Evolutionary conservation across 2,113 vertebrate species (phyloP).

Genomic region (Semnopithecus entellus): DNA sequence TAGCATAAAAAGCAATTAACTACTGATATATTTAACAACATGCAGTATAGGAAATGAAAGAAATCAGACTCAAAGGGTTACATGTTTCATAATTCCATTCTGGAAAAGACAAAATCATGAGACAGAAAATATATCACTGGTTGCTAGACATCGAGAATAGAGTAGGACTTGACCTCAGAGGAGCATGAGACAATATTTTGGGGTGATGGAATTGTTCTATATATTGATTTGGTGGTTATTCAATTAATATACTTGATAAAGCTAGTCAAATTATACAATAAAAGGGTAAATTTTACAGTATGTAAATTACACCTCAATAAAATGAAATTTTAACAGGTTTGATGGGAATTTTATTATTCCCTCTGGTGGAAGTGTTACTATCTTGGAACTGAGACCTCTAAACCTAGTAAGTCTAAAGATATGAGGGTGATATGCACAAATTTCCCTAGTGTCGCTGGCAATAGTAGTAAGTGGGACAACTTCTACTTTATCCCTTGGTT

Average conservation of each 20-base stretch:
- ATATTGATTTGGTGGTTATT: neutral
- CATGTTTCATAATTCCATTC: neutral
- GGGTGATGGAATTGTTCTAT: neutral
- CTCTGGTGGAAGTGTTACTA: neutral
- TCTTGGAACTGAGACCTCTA: neutral
- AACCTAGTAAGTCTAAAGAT: neutral
- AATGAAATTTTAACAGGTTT: neutral
- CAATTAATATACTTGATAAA: neutral
- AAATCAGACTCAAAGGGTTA: neutral
- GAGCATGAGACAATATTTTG: neutral
- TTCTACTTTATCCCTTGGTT: neutral
- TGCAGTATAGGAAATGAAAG: neutral
- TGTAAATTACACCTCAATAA: neutral
- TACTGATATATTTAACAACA: neutral
- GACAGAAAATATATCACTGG: neutral
- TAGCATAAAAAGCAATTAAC: neutral
- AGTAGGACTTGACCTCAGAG: neutral
- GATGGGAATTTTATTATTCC: neutral
- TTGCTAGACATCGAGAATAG: neutral
- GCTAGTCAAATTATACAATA: neutral
- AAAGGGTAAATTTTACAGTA: neutral
- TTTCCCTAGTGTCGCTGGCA: neutral
- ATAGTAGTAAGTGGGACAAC: neutral
- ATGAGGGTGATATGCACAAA: neutral
- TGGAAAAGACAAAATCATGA: neutral